Conservation (phyloP, 2,888 invertebrate species). For the Hirtodrosophila duncani region DNA sequence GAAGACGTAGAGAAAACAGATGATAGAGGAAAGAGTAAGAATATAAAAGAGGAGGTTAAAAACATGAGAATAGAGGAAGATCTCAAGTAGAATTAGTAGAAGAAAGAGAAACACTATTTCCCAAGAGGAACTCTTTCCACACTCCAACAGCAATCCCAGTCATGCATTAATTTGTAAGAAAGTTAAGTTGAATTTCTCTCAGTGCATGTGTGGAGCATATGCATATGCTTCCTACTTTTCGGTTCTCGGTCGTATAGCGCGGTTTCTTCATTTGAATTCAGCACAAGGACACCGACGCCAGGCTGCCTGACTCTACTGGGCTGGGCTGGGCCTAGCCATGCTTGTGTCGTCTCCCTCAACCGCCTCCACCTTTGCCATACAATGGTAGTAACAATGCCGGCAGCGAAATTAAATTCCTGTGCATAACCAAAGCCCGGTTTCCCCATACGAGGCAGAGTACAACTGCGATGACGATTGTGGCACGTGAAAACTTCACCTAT, state of each 20-base stretch:
- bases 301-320: slow-evolving; percentile 14
- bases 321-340: not conserved
- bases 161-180: not conserved
- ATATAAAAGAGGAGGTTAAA: too few species aligned
- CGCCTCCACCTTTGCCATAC: slow-evolving; percentile 16
- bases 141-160: too few species aligned
- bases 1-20: too few species aligned
- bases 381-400: slow-evolving; percentile 60
- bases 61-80: too few species aligned
- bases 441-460: slow-evolving; percentile 38
- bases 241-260: slow-evolving; percentile 27
- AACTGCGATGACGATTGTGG: slow-evolving; percentile 12
- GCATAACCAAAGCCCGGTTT: slow-evolving; percentile 58
- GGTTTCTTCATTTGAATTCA: slow-evolving; percentile 72
- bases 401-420: slow-evolving; percentile 73
- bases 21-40: too few species aligned
- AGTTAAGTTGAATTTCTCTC: not conserved
- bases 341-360: not conserved
- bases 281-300: slow-evolving; percentile 54
- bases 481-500: slow-evolving; percentile 59
- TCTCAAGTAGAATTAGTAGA: too few species aligned
- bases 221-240: slow-evolving; percentile 7
- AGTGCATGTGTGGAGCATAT: not conserved
- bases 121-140: too few species aligned
- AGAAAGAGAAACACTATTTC: too few species aligned